Base-by-base conservation (phyloP, 2,797 vertebrate genomes). In the Pogonophryne albipinna region DNA sequence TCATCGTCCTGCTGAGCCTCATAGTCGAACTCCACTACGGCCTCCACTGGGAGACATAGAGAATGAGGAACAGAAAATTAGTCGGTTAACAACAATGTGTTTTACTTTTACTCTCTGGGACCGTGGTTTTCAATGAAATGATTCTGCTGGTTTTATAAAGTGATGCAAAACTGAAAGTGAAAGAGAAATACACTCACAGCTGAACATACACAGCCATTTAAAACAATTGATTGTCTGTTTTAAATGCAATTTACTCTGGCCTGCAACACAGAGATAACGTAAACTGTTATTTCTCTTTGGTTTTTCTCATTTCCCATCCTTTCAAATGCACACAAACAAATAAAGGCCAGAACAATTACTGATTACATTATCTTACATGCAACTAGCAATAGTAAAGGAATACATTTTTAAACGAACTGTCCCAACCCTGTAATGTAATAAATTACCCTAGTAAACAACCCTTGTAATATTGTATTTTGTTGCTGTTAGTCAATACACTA, bases 11-110 rank as follows among this genome's bases (percentile, higher is more conserved):
- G 98, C 91, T 99, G 98, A 94, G 97, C 97, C 95, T 98, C 97
- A 95, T 99, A 99, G 92, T 99, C 97, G 87, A 98, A 99, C 94
- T 99, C 98, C 96, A 98, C 98, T 95, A 99, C 96, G 85, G 97
- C 98, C 94, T 99, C 98, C 97, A 99, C 98, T 92, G 95, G 75
- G 52, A 2, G 52, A 71, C 79, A 81, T 80, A 57, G 10, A 44
- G 17, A 8, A 31, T 1, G 10, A 23, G 10, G 55, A 8, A 73
- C 14, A 61, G 3, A 45, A 38, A 49, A 27, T 17, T 2, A 41
- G 42, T 1, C 27, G 47, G 51, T 56, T 9, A 19, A 59, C 15
- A 34, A 50, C 16, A 14, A 34, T 19, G 8, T 9, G 14, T 19
- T 75, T 19, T 19, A 10, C 47, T 27, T 70, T 63, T 44, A 38